Evolutionary conservation across 2,797 vertebrate species (phyloP), one percentile per base, ranked within the genome.

Genomic region (Falco biarmicus): DNA sequence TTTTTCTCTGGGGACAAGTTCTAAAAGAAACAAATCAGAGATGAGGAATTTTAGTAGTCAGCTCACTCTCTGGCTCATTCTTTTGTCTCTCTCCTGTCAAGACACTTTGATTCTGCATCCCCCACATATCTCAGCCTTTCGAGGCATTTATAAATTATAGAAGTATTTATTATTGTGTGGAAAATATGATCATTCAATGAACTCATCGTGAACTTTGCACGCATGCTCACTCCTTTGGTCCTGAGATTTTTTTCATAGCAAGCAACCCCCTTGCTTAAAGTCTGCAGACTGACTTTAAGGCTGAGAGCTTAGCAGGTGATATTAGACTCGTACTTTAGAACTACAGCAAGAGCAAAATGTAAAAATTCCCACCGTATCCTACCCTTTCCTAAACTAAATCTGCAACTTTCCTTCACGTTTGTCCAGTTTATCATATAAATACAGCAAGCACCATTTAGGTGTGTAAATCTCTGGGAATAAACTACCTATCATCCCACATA

Each of bases 111-210:
- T 93, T 97, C 84, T 89, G 79, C 82, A 92, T 96, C 95, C 82
- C 92, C 96, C 95, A 96, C 93, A 84, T 95, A 93, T 89, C 92
- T 88, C 89, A 93, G 90, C 71, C 75, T 94, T 96, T 85, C 0
- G 6, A 95, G 89, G 96, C 93, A 92, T 96, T 96, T 95, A 87
- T 96, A 92, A 92, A 96, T 96, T 96, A 69, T 66, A 89, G 79
- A 96, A 94, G 59, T 95, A 97, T 96, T 96, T 96, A 95, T 96
- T 96, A 96, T 96, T 96, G 90, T 91, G 92, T 61, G 84, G 92
- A 96, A 94, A 93, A 94, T 73, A 89, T 61, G 95, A 95, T 96
- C 95, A 85, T 97, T 96, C 64, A 80, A 78, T 96, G 93, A 96
- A 95, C 96, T 96, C 13, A 0, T 54, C 12, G 7, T 94, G 96